Evolutionary conservation across 2,797 vertebrate species (phyloP), one percentile per base, ranked within the genome.

Genomic region (Rhinichthys osculus): DNA sequence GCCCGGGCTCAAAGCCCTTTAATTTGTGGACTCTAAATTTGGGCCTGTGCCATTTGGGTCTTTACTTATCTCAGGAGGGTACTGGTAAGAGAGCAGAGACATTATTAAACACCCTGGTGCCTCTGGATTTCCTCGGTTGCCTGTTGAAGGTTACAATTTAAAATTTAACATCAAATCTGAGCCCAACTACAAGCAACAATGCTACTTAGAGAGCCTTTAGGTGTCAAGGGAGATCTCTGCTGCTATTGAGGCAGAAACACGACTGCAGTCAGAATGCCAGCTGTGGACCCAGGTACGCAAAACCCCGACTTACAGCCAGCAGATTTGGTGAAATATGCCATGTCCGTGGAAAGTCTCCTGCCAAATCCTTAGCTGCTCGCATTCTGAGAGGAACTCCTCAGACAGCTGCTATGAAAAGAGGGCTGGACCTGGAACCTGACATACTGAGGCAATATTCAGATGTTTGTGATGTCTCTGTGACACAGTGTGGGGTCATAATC

Each of bases 271-370:
- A 52, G 47, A 74, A 74, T 82, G 70, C 30, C 54, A 76, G 71
- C 85, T 81, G 30, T 86, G 85, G 85, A 30, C 10, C 14, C 42
- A 86, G 35, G 62, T 79, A 64, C 27, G 35, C 33, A 64, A 64
- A 54, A 38, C 72, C 79, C 33, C 3, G 33, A 52, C 38, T 78
- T 3, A 82, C 71, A 82, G 79, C 79, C 13, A 86, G 85, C 85
- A 86, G 72, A 69, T 86, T 86, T 35, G 42, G 21, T 16, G 78
- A 81, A 59, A 71, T 64, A 59, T 76, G 78, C 44, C 85, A 82
- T 57, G 70, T 82, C 16, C 70, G 4, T 38, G 4, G 35, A 5
- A 4, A 38, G 35, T 38, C 35, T 38, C 5, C 35, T 47, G 54
- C 54, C 7, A 57, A 57, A 57, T 7, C 21, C 21, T 57, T 57